Evolutionary conservation across 2,113 vertebrate genomes (phyloP).

Genomic region (Thalassoma bifasciatum): DNA sequence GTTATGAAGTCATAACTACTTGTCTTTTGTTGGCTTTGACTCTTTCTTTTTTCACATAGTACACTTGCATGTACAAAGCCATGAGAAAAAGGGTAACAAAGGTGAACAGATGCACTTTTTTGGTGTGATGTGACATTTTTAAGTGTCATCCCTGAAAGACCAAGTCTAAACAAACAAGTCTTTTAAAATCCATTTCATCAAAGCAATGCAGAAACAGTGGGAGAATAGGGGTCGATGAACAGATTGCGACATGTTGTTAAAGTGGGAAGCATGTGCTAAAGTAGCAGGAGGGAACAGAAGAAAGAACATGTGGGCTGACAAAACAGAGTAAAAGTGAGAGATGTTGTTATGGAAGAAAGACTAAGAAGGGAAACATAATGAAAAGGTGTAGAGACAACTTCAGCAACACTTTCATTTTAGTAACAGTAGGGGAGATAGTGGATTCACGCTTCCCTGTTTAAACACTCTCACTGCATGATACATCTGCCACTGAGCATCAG

Average conservation of each 20-base stretch:
- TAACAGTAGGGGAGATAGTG: constrained; percentile 14
- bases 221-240: not conserved
- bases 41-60: too few species aligned
- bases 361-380: not conserved
- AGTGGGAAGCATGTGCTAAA: not conserved
- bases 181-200: constrained; percentile 24
- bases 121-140: not conserved
- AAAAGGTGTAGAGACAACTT: constrained; percentile 27
- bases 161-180: constrained; percentile 31
- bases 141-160: not conserved
- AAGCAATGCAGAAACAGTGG: not conserved
- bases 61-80: too few species aligned
- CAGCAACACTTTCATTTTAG: constrained; percentile 67
- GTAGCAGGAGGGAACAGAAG: not conserved
- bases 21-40: too few species aligned
- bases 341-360: constrained; percentile 14
- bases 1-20: too few species aligned
- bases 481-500: constrained; percentile 51
- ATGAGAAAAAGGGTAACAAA: not conserved
- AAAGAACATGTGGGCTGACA: constrained; percentile 1
- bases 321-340: constrained; percentile 37
- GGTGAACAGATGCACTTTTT: not conserved
- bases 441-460: constrained; percentile 47
- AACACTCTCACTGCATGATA: constrained; percentile 47
- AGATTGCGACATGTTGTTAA: constrained; percentile 50